Evolutionary conservation across 2,888 invertebrate genomes (phyloP).

Genomic region (Synergus itoensis): DNA sequence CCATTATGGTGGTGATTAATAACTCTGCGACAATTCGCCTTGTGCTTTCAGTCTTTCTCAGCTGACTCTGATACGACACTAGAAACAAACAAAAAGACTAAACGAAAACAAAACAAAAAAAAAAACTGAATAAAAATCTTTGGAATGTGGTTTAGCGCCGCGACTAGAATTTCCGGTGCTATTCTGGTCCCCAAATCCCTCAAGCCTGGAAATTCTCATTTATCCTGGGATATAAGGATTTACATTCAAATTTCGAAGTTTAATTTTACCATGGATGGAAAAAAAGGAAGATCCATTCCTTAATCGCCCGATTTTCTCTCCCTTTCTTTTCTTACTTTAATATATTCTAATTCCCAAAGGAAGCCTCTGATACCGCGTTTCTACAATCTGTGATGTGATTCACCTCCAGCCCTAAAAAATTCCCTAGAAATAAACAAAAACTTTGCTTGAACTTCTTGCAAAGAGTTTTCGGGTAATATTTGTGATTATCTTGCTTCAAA

Average conservation of each 20-base stretch:
- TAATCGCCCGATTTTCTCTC: no score
- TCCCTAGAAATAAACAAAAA: no score
- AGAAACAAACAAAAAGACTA: background rate
- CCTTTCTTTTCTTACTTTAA: no score
- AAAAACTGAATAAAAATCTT: background rate
- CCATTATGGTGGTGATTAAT: conserved; percentile 33
- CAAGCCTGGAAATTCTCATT: background rate
- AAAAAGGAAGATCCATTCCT: background rate
- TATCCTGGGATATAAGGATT: background rate
- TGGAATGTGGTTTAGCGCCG: background rate
- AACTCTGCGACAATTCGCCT: background rate
- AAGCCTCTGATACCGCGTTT: no score
- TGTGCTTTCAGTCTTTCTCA: background rate
- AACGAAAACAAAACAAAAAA: background rate
- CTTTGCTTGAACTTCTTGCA: no score
- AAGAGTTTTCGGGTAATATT: no score
- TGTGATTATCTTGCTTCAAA: no score
- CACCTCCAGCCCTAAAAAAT: no score
- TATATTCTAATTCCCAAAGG: no score
- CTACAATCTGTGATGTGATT: no score
- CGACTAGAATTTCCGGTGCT: conserved; percentile 13
- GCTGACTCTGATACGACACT: background rate
- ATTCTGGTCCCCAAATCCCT: conserved; percentile 4
- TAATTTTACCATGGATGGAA: background rate
- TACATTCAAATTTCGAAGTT: background rate